Evolutionary conservation across 2,888 invertebrate species (phyloP).

Genomic region (Spisula subtruncata): DNA sequence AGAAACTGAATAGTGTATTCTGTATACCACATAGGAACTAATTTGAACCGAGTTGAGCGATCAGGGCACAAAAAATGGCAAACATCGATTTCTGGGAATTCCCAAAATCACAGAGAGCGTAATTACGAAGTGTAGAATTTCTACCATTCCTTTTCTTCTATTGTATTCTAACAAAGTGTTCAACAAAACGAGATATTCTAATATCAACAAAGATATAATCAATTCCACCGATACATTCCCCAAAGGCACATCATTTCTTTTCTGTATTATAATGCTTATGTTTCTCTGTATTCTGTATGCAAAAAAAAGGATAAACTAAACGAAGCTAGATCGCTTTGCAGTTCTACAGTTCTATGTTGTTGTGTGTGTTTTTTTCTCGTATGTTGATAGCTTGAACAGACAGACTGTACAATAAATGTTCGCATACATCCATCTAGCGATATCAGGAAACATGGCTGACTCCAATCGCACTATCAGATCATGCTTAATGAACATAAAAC

Average conservation of each 20-base stretch:
- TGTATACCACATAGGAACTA: neutral
- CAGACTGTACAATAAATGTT: neutral
- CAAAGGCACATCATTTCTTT: constrained; percentile 35
- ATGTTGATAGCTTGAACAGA: constrained; percentile 40
- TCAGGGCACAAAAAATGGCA: neutral
- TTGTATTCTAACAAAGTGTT: constrained; percentile 19
- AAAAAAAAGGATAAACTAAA: constrained; percentile 36
- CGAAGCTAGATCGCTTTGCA: constrained; percentile 1
- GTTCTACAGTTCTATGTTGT: neutral
- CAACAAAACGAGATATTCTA: constrained; percentile 11
- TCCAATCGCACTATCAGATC: neutral
- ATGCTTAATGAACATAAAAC: neutral
- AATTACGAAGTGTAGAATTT: constrained; percentile 24
- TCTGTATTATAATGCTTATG: constrained; percentile 35
- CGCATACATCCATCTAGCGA: neutral
- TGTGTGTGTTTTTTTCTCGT: constrained; percentile 23
- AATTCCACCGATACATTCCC: constrained; percentile 14
- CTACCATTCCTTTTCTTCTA: neutral
- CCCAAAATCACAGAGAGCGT: constrained; percentile 18
- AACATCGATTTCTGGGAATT: constrained; percentile 9
- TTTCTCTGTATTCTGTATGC: constrained; percentile 24
- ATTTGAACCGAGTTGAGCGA: constrained; percentile 2
- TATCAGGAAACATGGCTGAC: neutral
- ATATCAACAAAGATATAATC: constrained; percentile 27
- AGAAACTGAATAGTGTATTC: no score